These are phyloP conservation scores for Halesus radiatus DNA, from an alignment of 1,140 invertebrate genomes.

Conservation along the genomic window DNA sequence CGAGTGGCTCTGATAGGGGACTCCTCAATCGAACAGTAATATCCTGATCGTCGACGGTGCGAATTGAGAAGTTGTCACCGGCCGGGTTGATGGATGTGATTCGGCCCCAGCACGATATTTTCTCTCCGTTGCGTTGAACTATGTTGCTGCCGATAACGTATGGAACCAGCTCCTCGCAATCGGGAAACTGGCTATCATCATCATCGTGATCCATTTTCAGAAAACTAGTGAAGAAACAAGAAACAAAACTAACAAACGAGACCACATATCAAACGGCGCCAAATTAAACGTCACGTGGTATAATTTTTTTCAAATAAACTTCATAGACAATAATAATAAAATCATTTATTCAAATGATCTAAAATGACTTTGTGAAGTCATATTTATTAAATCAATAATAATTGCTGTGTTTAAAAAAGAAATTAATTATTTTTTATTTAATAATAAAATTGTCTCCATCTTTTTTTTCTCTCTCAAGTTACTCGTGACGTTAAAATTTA, in stretches of 20 bases:
- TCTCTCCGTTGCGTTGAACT: slow-evolving; percentile 65
- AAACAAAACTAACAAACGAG: slow-evolving; percentile 1
- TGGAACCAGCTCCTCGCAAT: slow-evolving; percentile 66
- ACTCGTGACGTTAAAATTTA: too few relatives aligned
- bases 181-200: slow-evolving; percentile 66
- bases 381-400: too few relatives aligned
- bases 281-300: not conserved
- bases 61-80: slow-evolving; percentile 64
- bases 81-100: slow-evolving; percentile 64
- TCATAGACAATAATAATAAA: too few relatives aligned
- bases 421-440: too few relatives aligned
- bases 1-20: slow-evolving; percentile 63
- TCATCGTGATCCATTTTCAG: slow-evolving; percentile 63
- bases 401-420: too few relatives aligned
- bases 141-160: slow-evolving; percentile 66
- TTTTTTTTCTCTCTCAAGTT: too few relatives aligned
- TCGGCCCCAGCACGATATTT: slow-evolving; percentile 66
- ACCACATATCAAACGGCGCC: not conserved
- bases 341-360: too few relatives aligned
- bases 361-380: too few relatives aligned
- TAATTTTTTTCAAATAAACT: too few relatives aligned
- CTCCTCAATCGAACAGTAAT: slow-evolving; percentile 63
- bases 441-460: too few relatives aligned
- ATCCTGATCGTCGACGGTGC: slow-evolving; percentile 66
- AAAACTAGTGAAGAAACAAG: not conserved